Conservation (phyloP, 2,888 invertebrate species). For the Zele albiditarsus region DNA sequence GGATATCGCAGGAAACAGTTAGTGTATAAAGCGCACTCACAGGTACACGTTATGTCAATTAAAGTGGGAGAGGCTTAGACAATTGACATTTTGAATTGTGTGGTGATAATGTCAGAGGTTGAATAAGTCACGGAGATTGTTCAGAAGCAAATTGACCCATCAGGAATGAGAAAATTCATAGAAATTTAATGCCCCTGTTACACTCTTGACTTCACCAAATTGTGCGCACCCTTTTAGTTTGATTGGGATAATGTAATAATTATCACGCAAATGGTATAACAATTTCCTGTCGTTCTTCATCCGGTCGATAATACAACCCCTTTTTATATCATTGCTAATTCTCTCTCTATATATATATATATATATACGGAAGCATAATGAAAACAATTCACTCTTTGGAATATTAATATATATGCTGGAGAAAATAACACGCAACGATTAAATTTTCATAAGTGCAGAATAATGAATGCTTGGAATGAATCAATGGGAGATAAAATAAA, state of each 20-base stretch:
- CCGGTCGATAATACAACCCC: background rate
- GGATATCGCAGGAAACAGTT: conserved; percentile 41
- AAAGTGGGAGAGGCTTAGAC: conserved; percentile 15
- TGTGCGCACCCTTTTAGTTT: background rate
- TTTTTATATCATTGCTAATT: background rate
- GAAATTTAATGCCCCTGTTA: background rate
- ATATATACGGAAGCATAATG: background rate
- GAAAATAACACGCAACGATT: background rate
- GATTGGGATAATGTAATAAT: background rate
- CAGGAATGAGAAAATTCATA: conserved; percentile 1
- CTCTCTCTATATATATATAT: too few relatives aligned
- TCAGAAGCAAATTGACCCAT: conserved; percentile 4
- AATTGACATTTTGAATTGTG: background rate
- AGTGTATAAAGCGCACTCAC: conserved; percentile 50
- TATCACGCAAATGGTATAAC: background rate
- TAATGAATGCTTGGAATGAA: background rate
- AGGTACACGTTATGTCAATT: conserved; percentile 45
- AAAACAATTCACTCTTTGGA: background rate
- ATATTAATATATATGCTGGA: background rate
- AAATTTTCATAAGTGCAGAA: background rate
- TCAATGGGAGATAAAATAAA: too few relatives aligned
- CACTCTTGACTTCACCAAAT: background rate
- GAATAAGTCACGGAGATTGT: background rate
- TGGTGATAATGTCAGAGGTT: background rate
- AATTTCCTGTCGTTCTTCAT: background rate